Percentiles rank a stretch among this genome's conserved stretches.
Evolutionary conservation across 1,140 invertebrate genomes (phyloP).

Genomic region (Drosophila tsacasi): DNA sequence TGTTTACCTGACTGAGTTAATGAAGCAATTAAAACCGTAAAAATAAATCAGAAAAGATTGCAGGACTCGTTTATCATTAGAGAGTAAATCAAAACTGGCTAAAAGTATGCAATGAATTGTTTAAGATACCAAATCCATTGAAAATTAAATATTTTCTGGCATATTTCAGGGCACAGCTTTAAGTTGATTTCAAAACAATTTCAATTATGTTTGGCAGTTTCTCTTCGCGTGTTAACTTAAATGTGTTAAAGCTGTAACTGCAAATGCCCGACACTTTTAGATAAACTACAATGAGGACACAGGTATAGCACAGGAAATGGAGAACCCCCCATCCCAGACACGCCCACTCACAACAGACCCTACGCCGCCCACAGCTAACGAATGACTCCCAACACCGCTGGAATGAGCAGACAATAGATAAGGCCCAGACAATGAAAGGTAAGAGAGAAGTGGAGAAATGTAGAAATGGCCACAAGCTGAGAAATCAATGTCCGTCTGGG

Average conservation of each 20-base stretch:
- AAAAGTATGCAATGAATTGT: background rate
- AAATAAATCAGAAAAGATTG: background rate
- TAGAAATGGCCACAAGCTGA: conserved; percentile 59
- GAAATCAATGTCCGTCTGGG: conserved; percentile 64
- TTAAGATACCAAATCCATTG: no score
- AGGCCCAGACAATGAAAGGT: conserved; percentile 16
- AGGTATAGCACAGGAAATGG: background rate
- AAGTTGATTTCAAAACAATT: background rate
- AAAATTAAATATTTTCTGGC: no score
- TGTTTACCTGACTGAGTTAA: background rate
- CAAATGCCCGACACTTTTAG: conserved; percentile 13
- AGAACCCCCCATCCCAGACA: conserved; percentile 25
- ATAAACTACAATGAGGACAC: conserved; percentile 32
- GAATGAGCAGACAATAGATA: conserved; percentile 40
- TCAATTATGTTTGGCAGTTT: background rate
- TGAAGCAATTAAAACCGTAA: background rate
- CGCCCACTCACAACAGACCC: conserved; percentile 11
- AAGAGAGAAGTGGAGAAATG: conserved; percentile 23
- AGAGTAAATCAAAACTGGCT: background rate
- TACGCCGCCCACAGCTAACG: conserved; percentile 4
- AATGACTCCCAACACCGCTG: conserved; percentile 21
- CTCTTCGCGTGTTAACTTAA: background rate
- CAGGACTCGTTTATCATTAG: background rate
- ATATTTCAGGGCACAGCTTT: no score
- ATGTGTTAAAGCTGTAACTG: conserved; percentile 15